Conservation (phyloP, 2,113 vertebrate species). For the Elephantulus edwardii region DNA sequence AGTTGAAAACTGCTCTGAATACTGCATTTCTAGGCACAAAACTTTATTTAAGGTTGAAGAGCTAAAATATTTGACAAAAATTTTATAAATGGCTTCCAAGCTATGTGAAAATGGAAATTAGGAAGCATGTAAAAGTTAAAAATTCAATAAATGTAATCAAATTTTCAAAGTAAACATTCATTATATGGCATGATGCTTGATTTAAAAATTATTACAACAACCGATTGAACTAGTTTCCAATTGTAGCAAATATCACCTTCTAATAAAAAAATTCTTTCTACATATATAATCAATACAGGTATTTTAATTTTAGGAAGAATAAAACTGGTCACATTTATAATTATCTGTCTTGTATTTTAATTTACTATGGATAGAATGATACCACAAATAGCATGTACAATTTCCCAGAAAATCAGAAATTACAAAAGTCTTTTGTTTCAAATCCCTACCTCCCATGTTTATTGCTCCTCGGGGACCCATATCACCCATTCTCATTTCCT, state of each 20-base stretch:
- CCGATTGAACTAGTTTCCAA: not conserved
- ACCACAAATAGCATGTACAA: conserved; percentile 83
- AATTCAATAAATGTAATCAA: not conserved
- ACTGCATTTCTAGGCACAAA: not conserved
- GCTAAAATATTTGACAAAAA: conserved; percentile 3
- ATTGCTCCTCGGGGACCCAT: conserved; percentile 98
- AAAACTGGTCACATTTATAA: conserved; percentile 6
- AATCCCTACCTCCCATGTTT: conserved; percentile 99
- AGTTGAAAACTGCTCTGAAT: not conserved
- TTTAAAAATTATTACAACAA: too few species aligned
- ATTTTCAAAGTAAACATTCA: not conserved
- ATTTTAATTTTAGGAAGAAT: conserved; percentile 9
- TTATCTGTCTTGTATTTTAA: conserved; percentile 62
- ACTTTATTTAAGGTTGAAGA: not conserved
- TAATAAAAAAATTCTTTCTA: conserved; percentile 33
- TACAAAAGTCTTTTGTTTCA: conserved; percentile 84
- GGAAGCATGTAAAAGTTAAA: conserved; percentile 48
- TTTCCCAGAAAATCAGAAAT: conserved; percentile 84
- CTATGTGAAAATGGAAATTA: conserved; percentile 39
- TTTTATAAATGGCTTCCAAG: conserved; percentile 37
- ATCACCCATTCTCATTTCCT: conserved; percentile 99
- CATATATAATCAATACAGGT: not conserved
- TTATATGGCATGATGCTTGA: not conserved
- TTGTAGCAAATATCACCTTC: conserved; percentile 8
- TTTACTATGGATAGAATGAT: conserved; percentile 58